These are phyloP conservation scores for Lepilemur ruficaudatus DNA, from an alignment of 2,797 vertebrate species.

Conservation along the genomic window DNA sequence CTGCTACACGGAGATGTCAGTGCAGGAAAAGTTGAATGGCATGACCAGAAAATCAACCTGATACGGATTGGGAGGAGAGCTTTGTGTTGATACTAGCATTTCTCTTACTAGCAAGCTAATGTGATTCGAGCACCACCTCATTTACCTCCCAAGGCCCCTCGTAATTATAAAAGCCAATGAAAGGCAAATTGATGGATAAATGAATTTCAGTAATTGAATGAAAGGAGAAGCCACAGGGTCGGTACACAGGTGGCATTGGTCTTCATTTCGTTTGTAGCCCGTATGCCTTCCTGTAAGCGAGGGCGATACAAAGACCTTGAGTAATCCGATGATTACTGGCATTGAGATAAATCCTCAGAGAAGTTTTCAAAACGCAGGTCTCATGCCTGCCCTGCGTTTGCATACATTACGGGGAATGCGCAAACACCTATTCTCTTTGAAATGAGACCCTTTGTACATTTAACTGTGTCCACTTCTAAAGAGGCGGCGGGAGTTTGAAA, in stretches of 20 bases:
- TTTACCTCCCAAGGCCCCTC: not conserved
- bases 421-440: not conserved
- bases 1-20: fast-evolving
- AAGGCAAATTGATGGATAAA: not conserved
- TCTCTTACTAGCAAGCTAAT: not conserved
- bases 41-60: not conserved
- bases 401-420: not conserved
- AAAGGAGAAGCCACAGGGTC: not conserved
- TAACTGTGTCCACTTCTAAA: not conserved
- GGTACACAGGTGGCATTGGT: not conserved
- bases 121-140: not conserved
- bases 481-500: not conserved
- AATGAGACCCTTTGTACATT: not conserved
- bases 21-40: fast-evolving
- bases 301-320: fast-evolving
- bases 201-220: slow-evolving; percentile 1
- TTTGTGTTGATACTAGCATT: not conserved
- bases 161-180: not conserved
- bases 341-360: not conserved
- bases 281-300: not conserved
- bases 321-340: fast-evolving
- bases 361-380: fast-evolving
- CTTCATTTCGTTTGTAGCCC: not conserved
- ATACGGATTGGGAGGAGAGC: not conserved
- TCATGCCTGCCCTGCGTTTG: fast-evolving